These are phyloP conservation scores for Drosophila tsacasi DNA, from an alignment of 1,140 invertebrate species.

Conservation along the genomic window DNA sequence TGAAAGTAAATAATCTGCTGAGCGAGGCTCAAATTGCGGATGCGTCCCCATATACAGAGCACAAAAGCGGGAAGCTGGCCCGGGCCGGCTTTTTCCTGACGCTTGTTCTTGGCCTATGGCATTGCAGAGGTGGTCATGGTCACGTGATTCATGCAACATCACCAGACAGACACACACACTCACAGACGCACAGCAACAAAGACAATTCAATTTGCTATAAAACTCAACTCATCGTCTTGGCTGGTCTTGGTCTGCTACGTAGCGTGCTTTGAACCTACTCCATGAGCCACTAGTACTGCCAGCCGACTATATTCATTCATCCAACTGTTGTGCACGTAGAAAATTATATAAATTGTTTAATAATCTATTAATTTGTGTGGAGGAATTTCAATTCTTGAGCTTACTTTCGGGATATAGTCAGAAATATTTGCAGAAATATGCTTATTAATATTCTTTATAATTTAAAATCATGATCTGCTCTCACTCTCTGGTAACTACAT, in stretches of 20 bases:
- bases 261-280: slow-evolving; percentile 80
- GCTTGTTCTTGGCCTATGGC: slow-evolving; percentile 67
- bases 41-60: slow-evolving; percentile 73
- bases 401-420: accelerated
- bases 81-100: slow-evolving; percentile 31
- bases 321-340: slow-evolving; percentile 54
- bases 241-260: slow-evolving; percentile 76
- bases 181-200: slow-evolving; percentile 50
- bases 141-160: slow-evolving; percentile 84
- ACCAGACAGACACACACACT: slow-evolving; percentile 31
- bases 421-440: background rate
- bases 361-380: background rate
- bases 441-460: background rate
- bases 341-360: background rate
- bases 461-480: background rate
- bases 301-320: slow-evolving; percentile 75
- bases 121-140: slow-evolving; percentile 79
- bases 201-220: slow-evolving; percentile 85
- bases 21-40: slow-evolving; percentile 78
- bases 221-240: slow-evolving; percentile 74
- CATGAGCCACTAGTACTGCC: slow-evolving; percentile 48
- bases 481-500: background rate
- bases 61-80: slow-evolving; percentile 43
- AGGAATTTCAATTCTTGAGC: background rate
- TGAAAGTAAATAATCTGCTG: slow-evolving; percentile 84